Conservation (phyloP, 2,113 vertebrate genomes). For the Phoenicopterus ruber region DNA sequence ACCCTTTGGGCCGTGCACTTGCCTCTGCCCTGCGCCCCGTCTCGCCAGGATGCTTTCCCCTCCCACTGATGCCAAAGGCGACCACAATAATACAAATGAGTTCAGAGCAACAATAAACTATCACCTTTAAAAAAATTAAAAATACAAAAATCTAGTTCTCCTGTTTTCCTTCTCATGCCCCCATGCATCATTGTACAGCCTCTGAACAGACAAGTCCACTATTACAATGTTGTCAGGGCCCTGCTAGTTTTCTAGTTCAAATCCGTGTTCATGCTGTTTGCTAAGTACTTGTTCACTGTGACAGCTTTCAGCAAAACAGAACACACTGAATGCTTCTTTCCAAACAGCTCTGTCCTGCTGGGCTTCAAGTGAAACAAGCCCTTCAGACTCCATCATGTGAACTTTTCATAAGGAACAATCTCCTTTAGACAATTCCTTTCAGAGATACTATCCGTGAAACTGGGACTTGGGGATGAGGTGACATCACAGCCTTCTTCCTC, state of each 20-base stretch:
- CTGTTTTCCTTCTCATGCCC: constrained; percentile 64
- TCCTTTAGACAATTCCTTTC: constrained; percentile 91
- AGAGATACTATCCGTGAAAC: constrained; percentile 80
- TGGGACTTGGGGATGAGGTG: constrained; percentile 81
- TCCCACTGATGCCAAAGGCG: neutral
- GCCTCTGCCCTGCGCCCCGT: neutral
- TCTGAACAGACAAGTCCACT: constrained; percentile 82
- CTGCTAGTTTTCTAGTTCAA: constrained; percentile 96
- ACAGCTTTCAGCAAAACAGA: constrained; percentile 96
- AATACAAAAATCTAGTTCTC: neutral
- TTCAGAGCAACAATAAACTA: neutral
- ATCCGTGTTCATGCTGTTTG: constrained; percentile 99
- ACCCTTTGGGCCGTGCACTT: neutral
- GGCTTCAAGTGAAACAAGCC: constrained; percentile 87
- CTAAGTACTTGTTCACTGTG: constrained; percentile 97
- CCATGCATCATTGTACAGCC: constrained; percentile 81
- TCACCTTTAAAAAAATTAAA: neutral
- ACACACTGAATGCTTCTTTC: constrained; percentile 92
- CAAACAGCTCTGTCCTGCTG: constrained; percentile 95
- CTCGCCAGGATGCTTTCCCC: neutral
- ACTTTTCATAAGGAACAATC: constrained; percentile 91
- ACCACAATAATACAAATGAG: neutral
- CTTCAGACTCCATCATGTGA: constrained; percentile 97
- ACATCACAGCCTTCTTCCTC: constrained; percentile 87
- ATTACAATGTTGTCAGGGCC: constrained; percentile 90